Evolutionary conservation across 2,888 invertebrate genomes (phyloP), one percentile per base, ranked within the genome.

Genomic region (Lithosia quadra): DNA sequence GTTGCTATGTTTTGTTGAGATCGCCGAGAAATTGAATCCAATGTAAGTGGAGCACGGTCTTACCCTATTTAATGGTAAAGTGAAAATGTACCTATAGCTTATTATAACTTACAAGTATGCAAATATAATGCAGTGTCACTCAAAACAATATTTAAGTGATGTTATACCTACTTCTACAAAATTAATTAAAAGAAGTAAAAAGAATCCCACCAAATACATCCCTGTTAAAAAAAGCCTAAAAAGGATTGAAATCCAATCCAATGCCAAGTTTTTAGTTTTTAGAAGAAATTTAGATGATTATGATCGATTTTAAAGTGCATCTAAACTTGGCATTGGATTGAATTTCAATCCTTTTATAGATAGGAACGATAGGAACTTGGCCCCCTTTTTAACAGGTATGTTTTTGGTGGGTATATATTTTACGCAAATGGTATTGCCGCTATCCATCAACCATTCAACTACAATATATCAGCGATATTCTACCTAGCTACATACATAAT

Each of bases 1-100:
- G 86, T 86, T 83, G 77, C 79, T 80, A 77, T 82, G 79, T 78
- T 79, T 80, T 74, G 77, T 69, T 67, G 68, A 68, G 71, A 76
- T 71, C 68, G 63, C 65, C 63, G 65, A 67, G 78, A 76, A 80
- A 81, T 81, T 81, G 69, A 72, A 69, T 69, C 36, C 58, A 68
- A 61, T 60, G 21, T 55, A 68, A 63, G 65, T 74, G 67, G 67
- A 64, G 18, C 66, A 24, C 43, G 3, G 21, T 33, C n/a, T n/a
- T n/a, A n/a, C n/a, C n/a, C n/a, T n/a, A n/a, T 21, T 34, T n/a
- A 22, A 22, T 55, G n/a, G n/a, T 21, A 34, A 22, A 34, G 53
- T 13, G 34, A 63, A 18, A 28, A 49, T 62, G 13, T 24, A n/a
- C n/a, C n/a, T n/a, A 62, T 28, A 60, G 7, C 21, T 59, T 21